These are phyloP conservation scores for Morinoia aosen DNA, from an alignment of 2,888 invertebrate genomes.

Conservation along the genomic window DNA sequence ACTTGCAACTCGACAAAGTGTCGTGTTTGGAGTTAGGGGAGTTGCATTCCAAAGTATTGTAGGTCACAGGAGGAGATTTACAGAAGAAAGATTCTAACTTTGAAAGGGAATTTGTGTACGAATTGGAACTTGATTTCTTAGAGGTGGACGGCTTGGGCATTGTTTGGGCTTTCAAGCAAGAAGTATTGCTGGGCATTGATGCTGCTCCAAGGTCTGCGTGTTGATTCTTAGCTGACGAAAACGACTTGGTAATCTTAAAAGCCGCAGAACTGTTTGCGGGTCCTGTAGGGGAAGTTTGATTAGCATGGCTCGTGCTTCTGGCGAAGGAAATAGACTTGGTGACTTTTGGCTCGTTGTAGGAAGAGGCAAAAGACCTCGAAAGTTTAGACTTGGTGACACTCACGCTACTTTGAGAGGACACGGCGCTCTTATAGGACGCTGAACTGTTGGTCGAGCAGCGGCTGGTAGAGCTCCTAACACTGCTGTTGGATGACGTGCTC, in stretches of 20 bases:
- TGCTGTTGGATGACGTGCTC: slow-evolving; percentile 15
- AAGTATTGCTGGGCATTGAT: neutral
- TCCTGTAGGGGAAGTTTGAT: neutral
- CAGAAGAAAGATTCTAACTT: slow-evolving; percentile 43
- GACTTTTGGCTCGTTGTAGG: neutral
- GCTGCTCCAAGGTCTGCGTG: neutral
- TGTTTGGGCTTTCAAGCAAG: neutral
- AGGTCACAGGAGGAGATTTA: slow-evolving; percentile 36
- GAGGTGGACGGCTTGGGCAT: slow-evolving; percentile 10
- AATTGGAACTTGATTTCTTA: neutral
- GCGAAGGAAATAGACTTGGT: neutral
- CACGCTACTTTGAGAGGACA: slow-evolving; percentile 13
- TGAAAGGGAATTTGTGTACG: slow-evolving; percentile 13
- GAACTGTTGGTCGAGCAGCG: slow-evolving; percentile 19
- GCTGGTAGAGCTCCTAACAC: neutral
- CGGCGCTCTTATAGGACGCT: neutral
- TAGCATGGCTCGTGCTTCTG: neutral
- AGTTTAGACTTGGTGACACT: neutral
- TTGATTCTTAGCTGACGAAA: neutral
- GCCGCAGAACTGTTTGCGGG: neutral
- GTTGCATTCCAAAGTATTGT: neutral
- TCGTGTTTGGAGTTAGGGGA: slow-evolving; percentile 38
- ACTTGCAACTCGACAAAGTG: slow-evolving; percentile 15
- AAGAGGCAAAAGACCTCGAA: neutral
- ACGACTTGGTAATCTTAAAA: neutral